Base-by-base conservation (phyloP, 2,888 invertebrate species). In the Amblyjoppa proteus region DNA sequence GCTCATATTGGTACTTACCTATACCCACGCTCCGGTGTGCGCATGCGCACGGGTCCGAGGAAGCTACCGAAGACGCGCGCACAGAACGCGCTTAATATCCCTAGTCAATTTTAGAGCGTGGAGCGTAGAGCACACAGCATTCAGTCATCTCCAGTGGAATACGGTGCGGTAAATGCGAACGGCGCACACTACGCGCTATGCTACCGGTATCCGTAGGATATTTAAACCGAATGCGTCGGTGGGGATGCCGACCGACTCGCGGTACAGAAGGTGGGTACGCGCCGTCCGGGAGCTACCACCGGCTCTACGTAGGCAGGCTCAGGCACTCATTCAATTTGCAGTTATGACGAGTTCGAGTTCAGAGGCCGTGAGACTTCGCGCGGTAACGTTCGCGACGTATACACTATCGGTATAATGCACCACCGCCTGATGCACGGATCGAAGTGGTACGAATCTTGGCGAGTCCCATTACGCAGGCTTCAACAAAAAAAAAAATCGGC, bases 261-360 rank as follows among this genome's bases (percentile, higher is more conserved):
- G 16, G 11, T 68, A 56, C 31, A 6, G 31, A 49, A 31, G 34
- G 56, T 45, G 56, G 41, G 38, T 73, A 73, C 61, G 53, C 64
- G 68, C 25, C 41, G 68, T 58, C 51, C 80, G 53, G 90, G 90
- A 91, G 92, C 90, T 89, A 91, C 90, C 90, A 88, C 89, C 90
- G 90, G 91, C 90, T 92, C 90, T 92, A 90, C 87, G 88, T 87
- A 88, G 88, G 76, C 75, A 87, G 61, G 89, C 88, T 87, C 90
- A 91, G 91, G 90, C 90, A 92, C 92, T 93, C 93, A 92, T 93
- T 92, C 92, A 92, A 93, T 93, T 93, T 93, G 93, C 92, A 93
- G 93, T 93, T 93, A 93, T 92, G 93, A 93, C 91, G 93, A 92
- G 92, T 92, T 89, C 90, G 89, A 90, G 93, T 93, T 93, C 93